Base-by-base conservation (phyloP, 2,888 invertebrate genomes). In the Itoplectis maculator region DNA sequence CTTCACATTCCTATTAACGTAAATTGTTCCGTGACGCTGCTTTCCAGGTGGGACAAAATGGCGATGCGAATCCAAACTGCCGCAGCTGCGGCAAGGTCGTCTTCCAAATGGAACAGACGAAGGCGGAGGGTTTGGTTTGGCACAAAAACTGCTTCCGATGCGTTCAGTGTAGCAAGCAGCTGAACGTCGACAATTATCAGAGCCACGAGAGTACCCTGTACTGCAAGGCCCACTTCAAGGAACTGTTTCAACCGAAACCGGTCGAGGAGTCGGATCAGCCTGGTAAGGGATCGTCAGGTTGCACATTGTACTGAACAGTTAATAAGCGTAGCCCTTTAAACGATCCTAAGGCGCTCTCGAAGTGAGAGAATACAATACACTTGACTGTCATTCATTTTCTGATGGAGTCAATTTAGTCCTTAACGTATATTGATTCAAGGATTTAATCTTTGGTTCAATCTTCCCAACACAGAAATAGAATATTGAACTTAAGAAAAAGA, bases 131-230 rank as follows among this genome's bases (percentile, higher is more conserved):
- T 89, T 94, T 96, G 70, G 95, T 97, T 86, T 99, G 97, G 96
- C 99, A 99, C 93, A 98, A 97, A 93, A 96, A 97, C 93, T 99
- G 99, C 94, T 98, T 99, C 95, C 95, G 98, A 88, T 99, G 99
- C 92, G 95, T 95, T 78, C 98, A 98, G 93, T 99, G 99, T 94
- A 96, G 96, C 91, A 98, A 98, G 93, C 97, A 97, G 91, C 95
- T 99, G 93, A 99, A 98, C 90, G 96, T 98, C 90, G 98, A 98
- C 93, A 97, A 96, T 47, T 99, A 98, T 93, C 96, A 97, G 92
- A 98, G 98, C 90, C 97, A 98, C 93, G 97, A 98, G 93, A 97
- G 97, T 7, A 95, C 95, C 54, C 93, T 98, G 63, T 99, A 97
- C 94, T 99, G 99, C 94, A 97, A 97, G 93, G 96, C 97, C 65